Percentiles rank a stretch among this genome's conserved stretches.
phyloP scores from a whole-genome alignment of 2,888 invertebrate species.

The Lordiphosa fenestrarum region DNA sequence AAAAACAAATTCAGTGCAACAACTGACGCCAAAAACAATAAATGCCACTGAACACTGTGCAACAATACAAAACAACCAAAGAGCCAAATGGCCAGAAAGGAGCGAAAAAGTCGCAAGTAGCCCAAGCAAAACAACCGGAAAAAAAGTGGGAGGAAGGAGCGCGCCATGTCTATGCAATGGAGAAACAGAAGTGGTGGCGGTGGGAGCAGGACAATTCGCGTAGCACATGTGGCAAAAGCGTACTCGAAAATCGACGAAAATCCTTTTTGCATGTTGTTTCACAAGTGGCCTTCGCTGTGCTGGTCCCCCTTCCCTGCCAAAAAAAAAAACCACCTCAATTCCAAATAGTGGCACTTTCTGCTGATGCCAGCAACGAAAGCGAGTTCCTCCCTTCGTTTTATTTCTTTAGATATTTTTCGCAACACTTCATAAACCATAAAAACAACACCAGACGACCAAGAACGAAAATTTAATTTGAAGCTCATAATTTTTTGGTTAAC shows the following conservation, averaged over 20 bases:
- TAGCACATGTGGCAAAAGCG: conserved; percentile 57
- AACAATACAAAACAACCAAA: conserved; percentile 47
- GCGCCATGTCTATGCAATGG: conserved; percentile 1
- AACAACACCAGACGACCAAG: conserved; percentile 39
- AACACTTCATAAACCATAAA: conserved; percentile 73
- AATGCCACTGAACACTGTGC: conserved; percentile 53
- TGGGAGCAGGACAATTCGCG: conserved; percentile 17
- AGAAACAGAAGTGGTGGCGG: conserved; percentile 14
- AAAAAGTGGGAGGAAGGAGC: conserved; percentile 23
- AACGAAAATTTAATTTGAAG: conserved; percentile 63
- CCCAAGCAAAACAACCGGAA: conserved; percentile 10
- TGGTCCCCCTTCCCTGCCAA: not conserved
- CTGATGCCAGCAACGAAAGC: conserved; percentile 44
- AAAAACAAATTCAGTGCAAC: conserved; percentile 52
- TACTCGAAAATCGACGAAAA: conserved; percentile 69
- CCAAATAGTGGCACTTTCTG: conserved; percentile 57
- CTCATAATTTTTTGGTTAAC: conserved; percentile 58
- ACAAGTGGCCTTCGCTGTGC: conserved; percentile 50
- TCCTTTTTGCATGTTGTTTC: conserved; percentile 69
- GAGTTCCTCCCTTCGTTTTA: conserved; percentile 16
- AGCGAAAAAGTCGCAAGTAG: conserved; percentile 34
- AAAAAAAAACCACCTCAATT: conserved; percentile 14
- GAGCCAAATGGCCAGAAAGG: conserved; percentile 36
- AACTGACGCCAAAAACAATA: conserved; percentile 69
- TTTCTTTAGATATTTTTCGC: conserved; percentile 51